Conservation (phyloP, 2,113 vertebrate genomes). For the Hippoglossus stenolepis region DNA sequence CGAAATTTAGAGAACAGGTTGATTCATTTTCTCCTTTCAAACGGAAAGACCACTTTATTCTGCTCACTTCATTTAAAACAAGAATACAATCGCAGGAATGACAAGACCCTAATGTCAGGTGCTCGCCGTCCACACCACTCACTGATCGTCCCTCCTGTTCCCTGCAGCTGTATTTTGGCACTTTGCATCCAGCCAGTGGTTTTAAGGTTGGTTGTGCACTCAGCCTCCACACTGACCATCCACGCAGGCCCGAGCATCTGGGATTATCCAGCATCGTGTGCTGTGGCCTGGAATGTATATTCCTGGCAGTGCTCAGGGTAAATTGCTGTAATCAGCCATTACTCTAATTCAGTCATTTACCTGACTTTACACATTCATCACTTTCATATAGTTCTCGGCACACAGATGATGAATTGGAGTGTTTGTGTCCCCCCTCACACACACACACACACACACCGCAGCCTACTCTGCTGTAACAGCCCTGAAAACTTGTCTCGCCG, state of each 20-base stretch:
- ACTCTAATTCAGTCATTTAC: slow-evolving; percentile 77
- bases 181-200: neutral
- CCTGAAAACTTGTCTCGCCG: slow-evolving; percentile 43
- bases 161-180: slow-evolving; percentile 1
- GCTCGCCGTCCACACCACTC: too few species aligned
- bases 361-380: slow-evolving; percentile 79
- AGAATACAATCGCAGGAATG: too few species aligned
- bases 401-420: slow-evolving; percentile 69
- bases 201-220: slow-evolving; percentile 27
- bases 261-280: slow-evolving; percentile 56
- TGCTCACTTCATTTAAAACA: too few species aligned
- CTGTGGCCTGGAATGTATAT: slow-evolving; percentile 61
- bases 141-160: neutral
- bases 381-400: slow-evolving; percentile 58
- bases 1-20: too few species aligned
- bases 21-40: too few species aligned
- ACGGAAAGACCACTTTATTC: too few species aligned
- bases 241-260: slow-evolving; percentile 34
- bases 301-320: slow-evolving; percentile 71
- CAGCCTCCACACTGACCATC: slow-evolving; percentile 45
- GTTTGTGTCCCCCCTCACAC: slow-evolving; percentile 36
- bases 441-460: neutral
- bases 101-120: too few species aligned
- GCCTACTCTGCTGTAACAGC: slow-evolving; percentile 24
- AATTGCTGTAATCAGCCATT: slow-evolving; percentile 79